Base-by-base conservation (phyloP, 1,140 invertebrate genomes). In the Chironomus striatipennis region DNA sequence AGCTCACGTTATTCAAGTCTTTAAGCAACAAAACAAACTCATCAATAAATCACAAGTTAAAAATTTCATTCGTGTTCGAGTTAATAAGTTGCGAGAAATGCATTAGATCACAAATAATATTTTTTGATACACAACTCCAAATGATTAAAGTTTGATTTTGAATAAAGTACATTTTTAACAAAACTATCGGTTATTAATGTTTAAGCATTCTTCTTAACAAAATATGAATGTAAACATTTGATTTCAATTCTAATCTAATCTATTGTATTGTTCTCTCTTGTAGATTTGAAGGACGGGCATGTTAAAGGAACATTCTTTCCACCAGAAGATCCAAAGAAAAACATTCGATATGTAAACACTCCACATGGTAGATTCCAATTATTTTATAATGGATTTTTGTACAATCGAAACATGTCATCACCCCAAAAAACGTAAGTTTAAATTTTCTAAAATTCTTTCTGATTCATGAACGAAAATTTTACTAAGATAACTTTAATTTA, bases 301-400 rank as follows among this genome's bases (percentile, higher is more conserved):
- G 20, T 21, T 8, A 70, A 70, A 70, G 65, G 65, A 70, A 20
- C 65, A 1, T 70, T 70, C 20, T 70, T 20, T 20, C 65, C 65
- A 8, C 65, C 65, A 1, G 9, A 12, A 57, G n/a, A 57, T 57
- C 17, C 65, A 10, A 18, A 21, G 4, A 70, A 70, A 12, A 70
- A 18, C 17, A 20, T 20, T 70, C 65, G 65, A 70, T 70, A 70
- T 70, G n/a, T 70, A 6, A 18, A n/a, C 7, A 20, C 65, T 2
- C 67, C 65, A 0, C 47, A 70, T 67, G 74, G 74, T 6, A 73
- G 64, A 47, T 70, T 43, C 9, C 74, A 75, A 15, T 42, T 75
- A 12, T 75, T 42, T 9, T 75, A 75, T 18, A 42, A 75, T 24
- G 74, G 74, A 34, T 75, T 42, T 57, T 47, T 75, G 18, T 75